phyloP scores from a whole-genome alignment of 2,113 vertebrate genomes.

The Syrmaticus mikado region DNA sequence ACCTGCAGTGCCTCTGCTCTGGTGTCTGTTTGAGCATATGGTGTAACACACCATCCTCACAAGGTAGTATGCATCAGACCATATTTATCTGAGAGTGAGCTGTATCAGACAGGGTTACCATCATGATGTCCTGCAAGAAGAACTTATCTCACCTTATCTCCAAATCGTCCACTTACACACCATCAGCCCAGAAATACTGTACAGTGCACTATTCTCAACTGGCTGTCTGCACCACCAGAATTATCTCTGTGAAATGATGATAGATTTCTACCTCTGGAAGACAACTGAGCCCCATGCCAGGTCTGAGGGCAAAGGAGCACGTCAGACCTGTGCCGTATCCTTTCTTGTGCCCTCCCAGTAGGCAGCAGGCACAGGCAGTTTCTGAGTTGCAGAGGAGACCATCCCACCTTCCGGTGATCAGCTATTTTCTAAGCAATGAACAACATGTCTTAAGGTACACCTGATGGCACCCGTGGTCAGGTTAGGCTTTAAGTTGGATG shows the following conservation, averaged over 20 bases:
- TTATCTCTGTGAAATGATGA: neutral
- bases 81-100: neutral
- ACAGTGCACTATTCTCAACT: neutral
- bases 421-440: conserved; percentile 36
- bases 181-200: neutral
- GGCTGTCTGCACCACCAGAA: neutral
- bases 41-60: neutral
- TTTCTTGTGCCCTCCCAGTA: neutral
- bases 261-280: neutral
- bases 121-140: neutral
- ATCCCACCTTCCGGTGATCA: neutral
- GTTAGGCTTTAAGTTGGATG: conserved; percentile 66
- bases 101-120: neutral
- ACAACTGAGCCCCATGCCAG: neutral
- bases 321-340: neutral
- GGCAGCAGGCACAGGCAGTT: conserved; percentile 39
- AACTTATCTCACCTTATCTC: neutral
- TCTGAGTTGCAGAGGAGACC: neutral
- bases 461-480: conserved; percentile 53
- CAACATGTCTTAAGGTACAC: neutral
- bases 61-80: neutral
- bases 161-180: neutral
- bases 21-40: neutral
- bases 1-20: conserved; percentile 42
- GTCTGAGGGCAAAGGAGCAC: neutral